Base-by-base conservation (phyloP, 2,888 invertebrate genomes). In the Octonoba sinensis region DNA sequence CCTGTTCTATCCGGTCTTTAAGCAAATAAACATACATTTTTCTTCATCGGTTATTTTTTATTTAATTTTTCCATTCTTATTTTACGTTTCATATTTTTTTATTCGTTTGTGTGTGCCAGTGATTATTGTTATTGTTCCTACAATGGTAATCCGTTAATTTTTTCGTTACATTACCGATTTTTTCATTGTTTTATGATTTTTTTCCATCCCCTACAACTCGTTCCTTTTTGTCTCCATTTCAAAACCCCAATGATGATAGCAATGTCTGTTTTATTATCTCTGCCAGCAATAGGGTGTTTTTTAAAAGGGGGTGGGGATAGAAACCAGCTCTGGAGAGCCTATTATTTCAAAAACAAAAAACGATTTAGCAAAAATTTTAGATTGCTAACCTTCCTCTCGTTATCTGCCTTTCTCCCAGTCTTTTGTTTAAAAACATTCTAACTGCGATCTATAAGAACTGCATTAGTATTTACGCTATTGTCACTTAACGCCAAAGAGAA, bases 381-480 rank as follows among this genome's bases (percentile, higher is more conserved):
- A 79, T 79, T 79, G 73, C 54, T 79, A 79, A 79, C 79, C 79
- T 79, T 73, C 74, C 69, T 49, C 36, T 22, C 47, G 81, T 81
- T 74, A 81, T 73, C 81, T 59, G 67, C n/a, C 54, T 64, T 72
- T 57, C 49, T 69, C 79, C 54, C 15, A 36, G 72, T 27, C 77
- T 72, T 65, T 81, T 74, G 74, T 81, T 75, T 74, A 74, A 74
- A 65, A 69, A 47, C 67, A 62, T 49, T 62, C 27, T 70, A 62
- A 66, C 73, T 47, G 20, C 70, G 64, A 81, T 81, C 81, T 69
- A 81, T 81, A 74, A 74, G 69, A 81, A 74, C 74, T 56, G 57
- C 74, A 81, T 81, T 81, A 81, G 81, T 81, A 81, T 81, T 81
- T 81, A 81, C 74, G 47, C 81, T 75, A 73, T 81, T 81, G 81